These are phyloP conservation scores for Anguilla marmorata DNA, from an alignment of 2,797 vertebrate species.

Conservation along the genomic window DNA sequence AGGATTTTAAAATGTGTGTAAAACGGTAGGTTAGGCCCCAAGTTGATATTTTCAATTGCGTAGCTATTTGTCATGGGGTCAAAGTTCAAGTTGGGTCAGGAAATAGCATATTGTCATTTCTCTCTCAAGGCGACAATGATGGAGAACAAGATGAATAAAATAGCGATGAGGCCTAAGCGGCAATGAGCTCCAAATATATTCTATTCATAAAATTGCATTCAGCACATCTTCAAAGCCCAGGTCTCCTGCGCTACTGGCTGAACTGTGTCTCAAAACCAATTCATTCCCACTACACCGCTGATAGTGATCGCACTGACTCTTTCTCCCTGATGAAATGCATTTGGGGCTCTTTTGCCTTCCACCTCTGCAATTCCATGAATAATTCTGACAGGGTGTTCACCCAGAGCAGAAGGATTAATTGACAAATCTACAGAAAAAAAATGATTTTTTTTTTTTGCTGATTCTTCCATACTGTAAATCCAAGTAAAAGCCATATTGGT, in stretches of 20 bases:
- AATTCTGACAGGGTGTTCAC: not conserved
- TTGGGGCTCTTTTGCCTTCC: not conserved
- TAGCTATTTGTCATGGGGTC: not conserved
- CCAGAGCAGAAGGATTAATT: not conserved
- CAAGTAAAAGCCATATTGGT: not conserved
- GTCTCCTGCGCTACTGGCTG: not conserved
- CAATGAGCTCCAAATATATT: not conserved
- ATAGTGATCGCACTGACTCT: not conserved
- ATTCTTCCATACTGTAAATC: not conserved
- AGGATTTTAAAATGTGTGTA: not conserved
- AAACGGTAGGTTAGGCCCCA: not conserved
- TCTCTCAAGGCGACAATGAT: not conserved
- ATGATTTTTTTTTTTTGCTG: not conserved
- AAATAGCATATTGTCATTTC: not conserved
- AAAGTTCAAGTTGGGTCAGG: not conserved
- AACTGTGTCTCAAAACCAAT: not conserved
- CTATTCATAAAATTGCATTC: not conserved
- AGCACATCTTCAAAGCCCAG: not conserved
- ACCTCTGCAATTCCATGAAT: not conserved
- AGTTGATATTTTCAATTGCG: slow-evolving; percentile 1
- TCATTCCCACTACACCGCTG: not conserved
- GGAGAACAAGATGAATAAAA: not conserved
- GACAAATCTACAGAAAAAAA: not conserved
- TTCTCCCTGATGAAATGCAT: not conserved
- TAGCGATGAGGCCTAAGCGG: not conserved